Evolutionary conservation across 2,888 invertebrate species (phyloP), one percentile per base, ranked within the genome.

Genomic region (Drosophila nigricruria): DNA sequence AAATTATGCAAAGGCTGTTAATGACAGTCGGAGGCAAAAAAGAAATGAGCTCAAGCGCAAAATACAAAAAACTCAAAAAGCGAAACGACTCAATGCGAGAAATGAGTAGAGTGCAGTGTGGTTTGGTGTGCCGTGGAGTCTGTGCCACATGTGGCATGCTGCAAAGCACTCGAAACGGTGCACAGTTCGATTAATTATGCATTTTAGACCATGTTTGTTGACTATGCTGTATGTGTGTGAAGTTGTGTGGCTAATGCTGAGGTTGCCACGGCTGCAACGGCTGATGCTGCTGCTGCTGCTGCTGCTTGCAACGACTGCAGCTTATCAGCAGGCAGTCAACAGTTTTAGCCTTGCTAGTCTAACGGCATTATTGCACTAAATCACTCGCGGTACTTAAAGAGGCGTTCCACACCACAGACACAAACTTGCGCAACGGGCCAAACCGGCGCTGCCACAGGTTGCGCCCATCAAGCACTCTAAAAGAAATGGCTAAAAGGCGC

Each of bases 311-410:
- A 12, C 34, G 30, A 40, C 36, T 25, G 34, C 65, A 38, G 74
- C 70, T 71, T 83, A 78, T 81, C 81, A 73, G 62, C 57, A 56
- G 66, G 47, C 52, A 23, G 23, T 57, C 58, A 58, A 63, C 70
- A 63, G 52, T 40, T 78, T 73, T 70, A 75, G 74, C 73, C 64
- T 68, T 50, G 82, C 65, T 43, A 49, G 64, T 62, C 73, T 88
- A 88, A 89, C 90, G 89, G 89, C 77, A 81, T 70, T 64, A 56
- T 73, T 81, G 88, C 87, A 89, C 90, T 89, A 90, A 90, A 89
- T 89, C 90, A 90, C 86, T 80, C 67, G 82, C 73, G 74, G 90
- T 88, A 89, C 88, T 89, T 90, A 86, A 86, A 82, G 76, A 88
- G 90, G 86, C 82, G 86, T 78, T 78, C 79, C 82, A 65, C 38